These are phyloP conservation scores for Gobiocypris rarus DNA, from an alignment of 2,113 vertebrate genomes.

Conservation along the genomic window DNA sequence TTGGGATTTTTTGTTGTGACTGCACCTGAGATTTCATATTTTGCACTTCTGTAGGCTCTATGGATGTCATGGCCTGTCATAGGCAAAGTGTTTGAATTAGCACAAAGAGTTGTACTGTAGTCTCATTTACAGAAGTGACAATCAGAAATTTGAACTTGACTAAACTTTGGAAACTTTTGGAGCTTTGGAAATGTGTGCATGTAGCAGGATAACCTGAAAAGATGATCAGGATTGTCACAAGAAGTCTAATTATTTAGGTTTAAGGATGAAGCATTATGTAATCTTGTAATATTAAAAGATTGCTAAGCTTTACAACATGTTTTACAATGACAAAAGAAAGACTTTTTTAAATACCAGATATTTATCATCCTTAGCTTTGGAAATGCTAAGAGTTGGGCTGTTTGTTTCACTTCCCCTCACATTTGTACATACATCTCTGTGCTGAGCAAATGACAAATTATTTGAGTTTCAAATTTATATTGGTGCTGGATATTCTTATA, in stretches of 20 bases:
- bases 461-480: background rate
- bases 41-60: background rate
- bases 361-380: background rate
- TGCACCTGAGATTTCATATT: background rate
- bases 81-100: background rate
- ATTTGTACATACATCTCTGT: constrained; percentile 16
- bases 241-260: constrained; percentile 1
- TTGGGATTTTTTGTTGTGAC: background rate
- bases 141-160: background rate
- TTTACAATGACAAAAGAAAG: background rate
- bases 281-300: constrained; percentile 16
- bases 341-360: constrained; percentile 4
- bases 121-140: background rate
- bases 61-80: background rate
- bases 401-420: background rate
- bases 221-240: background rate
- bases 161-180: too few species aligned
- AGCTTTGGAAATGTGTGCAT: background rate
- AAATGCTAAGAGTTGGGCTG: background rate
- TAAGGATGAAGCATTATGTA: background rate
- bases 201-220: background rate
- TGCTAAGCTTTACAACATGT: background rate
- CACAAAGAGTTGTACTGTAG: background rate
- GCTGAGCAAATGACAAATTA: constrained; percentile 23
- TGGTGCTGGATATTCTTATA: constrained; percentile 3